Conservation (phyloP, 2,797 vertebrate genomes). For the Malurus splendens region DNA sequence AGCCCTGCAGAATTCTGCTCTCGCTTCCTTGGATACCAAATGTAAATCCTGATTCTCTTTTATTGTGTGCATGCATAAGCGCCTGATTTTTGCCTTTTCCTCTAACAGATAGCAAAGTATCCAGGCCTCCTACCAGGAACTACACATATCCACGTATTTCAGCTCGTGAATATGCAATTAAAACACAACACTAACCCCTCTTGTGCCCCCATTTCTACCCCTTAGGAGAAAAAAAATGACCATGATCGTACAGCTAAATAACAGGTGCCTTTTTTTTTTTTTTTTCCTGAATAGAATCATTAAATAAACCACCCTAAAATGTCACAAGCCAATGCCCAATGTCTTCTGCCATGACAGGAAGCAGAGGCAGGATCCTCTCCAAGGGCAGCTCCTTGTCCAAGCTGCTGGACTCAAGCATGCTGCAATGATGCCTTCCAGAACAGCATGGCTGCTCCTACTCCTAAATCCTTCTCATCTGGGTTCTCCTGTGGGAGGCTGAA, state of each 20-base stretch:
- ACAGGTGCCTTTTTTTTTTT: no score
- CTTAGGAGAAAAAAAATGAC: neutral
- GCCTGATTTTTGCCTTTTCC: slow-evolving; percentile 30
- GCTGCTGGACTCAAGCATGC: neutral
- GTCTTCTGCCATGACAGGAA: neutral
- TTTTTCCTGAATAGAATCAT: neutral
- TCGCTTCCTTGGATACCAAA: slow-evolving; percentile 59
- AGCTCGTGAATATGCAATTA: neutral
- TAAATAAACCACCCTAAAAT: neutral
- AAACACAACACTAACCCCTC: neutral
- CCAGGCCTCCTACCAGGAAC: neutral
- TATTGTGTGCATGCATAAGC: neutral
- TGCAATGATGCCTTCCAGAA: neutral
- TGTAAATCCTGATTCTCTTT: slow-evolving; percentile 34
- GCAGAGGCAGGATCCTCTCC: neutral
- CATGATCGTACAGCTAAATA: neutral
- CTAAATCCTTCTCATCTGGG: neutral
- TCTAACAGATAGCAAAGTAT: neutral
- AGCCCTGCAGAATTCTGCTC: slow-evolving; percentile 58
- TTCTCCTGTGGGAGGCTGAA: neutral
- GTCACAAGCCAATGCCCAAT: neutral
- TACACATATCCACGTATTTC: accelerated
- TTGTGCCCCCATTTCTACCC: neutral
- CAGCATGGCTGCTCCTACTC: neutral
- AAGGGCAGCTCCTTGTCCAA: neutral